A percentile compares a stretch with the other conserved stretches of the same genome.
These are phyloP conservation scores for Drosophila varians DNA, from an alignment of 1,140 invertebrate species.

Conservation along the genomic window DNA sequence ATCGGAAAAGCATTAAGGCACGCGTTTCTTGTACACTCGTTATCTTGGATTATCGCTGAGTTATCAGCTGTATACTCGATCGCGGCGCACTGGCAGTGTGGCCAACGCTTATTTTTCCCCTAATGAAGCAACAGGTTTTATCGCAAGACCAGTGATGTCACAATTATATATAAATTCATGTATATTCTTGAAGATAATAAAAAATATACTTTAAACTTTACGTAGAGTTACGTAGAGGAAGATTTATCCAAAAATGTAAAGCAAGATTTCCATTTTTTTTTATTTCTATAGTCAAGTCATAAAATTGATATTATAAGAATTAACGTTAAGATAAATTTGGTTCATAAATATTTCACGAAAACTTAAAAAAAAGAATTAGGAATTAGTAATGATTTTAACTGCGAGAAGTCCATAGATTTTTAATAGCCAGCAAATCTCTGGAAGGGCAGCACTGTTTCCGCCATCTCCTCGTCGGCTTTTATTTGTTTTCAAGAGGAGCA, in stretches of 20 bases:
- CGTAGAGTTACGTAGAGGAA: too few species aligned
- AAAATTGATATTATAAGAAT: too few species aligned
- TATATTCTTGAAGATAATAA: too few species aligned
- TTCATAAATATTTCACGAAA: too few species aligned
- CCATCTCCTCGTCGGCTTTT: slow-evolving; percentile 7
- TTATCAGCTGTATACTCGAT: slow-evolving; percentile 32
- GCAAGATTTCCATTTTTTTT: too few species aligned
- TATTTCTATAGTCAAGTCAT: too few species aligned
- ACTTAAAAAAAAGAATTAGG: too few species aligned
- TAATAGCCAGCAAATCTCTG: neutral
- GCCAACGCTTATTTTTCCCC: neutral
- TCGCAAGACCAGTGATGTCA: neutral
- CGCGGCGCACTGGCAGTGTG: neutral
- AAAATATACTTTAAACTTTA: too few species aligned
- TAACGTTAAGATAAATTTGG: too few species aligned
- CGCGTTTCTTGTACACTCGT: slow-evolving; percentile 42
- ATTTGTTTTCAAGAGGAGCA: slow-evolving; percentile 14
- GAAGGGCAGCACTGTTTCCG: slow-evolving; percentile 6
- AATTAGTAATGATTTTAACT: too few species aligned
- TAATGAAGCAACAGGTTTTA: neutral
- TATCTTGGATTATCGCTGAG: slow-evolving; percentile 40
- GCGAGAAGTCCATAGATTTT: too few species aligned
- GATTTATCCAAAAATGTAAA: too few species aligned
- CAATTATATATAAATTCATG: neutral
- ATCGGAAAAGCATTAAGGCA: slow-evolving; percentile 41